phyloP scores from a whole-genome alignment of 2,888 invertebrate genomes.

The Sclerodermus sp. region DNA sequence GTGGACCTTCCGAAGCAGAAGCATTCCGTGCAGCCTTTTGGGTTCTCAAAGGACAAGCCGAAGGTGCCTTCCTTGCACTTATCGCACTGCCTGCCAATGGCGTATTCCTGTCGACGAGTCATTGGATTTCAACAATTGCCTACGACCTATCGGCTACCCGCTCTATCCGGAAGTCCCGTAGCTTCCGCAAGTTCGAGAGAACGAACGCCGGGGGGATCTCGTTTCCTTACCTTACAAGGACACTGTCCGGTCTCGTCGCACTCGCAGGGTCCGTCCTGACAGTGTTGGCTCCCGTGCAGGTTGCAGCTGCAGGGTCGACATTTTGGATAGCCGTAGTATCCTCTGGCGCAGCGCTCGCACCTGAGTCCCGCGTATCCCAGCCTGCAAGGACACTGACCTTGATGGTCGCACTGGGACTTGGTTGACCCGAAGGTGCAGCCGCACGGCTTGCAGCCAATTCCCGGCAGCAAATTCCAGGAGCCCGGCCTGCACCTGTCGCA shows the following conservation, averaged over 20 bases:
- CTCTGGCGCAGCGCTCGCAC: slow-evolving; percentile 82
- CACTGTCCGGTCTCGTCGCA: slow-evolving; percentile 80
- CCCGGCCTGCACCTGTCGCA: slow-evolving; percentile 82
- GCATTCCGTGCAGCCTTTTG: slow-evolving; percentile 89
- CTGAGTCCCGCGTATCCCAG: slow-evolving; percentile 73
- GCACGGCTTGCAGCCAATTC: slow-evolving; percentile 80
- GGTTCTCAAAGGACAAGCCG: slow-evolving; percentile 76
- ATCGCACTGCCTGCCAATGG: slow-evolving; percentile 82
- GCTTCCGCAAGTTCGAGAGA: not conserved
- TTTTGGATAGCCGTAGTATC: slow-evolving; percentile 86
- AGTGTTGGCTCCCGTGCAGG: slow-evolving; percentile 68
- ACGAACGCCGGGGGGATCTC: not conserved
- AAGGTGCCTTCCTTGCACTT: slow-evolving; percentile 84
- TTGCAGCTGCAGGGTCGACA: slow-evolving; percentile 86
- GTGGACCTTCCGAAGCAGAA: slow-evolving; percentile 92
- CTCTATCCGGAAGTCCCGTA: no score
- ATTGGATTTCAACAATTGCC: not conserved
- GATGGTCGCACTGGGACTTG: slow-evolving; percentile 68
- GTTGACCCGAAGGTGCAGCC: slow-evolving; percentile 75
- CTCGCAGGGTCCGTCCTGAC: slow-evolving; percentile 66
- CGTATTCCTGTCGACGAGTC: slow-evolving; percentile 67
- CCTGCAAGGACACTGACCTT: slow-evolving; percentile 78
- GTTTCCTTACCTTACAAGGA: slow-evolving; percentile 76
- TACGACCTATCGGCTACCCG: no score
- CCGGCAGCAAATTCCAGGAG: slow-evolving; percentile 76